Evolutionary conservation across 2,888 invertebrate genomes (phyloP).

Genomic region (Hyposoter dolosus): DNA sequence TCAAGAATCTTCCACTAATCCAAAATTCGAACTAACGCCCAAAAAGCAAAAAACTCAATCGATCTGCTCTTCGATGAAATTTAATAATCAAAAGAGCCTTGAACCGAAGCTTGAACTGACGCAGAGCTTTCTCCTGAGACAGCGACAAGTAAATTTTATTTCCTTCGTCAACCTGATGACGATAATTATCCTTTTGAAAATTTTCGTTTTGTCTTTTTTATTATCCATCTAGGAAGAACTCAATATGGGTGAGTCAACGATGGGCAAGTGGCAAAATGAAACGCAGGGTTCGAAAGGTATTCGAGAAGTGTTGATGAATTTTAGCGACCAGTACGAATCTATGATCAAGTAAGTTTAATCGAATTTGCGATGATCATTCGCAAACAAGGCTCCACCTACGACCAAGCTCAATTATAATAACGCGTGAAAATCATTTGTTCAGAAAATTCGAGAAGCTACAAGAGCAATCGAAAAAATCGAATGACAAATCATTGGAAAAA

Average conservation of each 20-base stretch:
- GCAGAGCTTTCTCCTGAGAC: slow-evolving; percentile 63
- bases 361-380: not conserved
- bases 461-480: slow-evolving; percentile 73
- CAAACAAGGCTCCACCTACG: too few relatives aligned
- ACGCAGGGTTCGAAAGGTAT: slow-evolving; percentile 72
- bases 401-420: not conserved
- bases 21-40: slow-evolving; percentile 30
- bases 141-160: slow-evolving; percentile 64
- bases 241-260: slow-evolving; percentile 32
- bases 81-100: slow-evolving; percentile 52
- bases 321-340: slow-evolving; percentile 79
- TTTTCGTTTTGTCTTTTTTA: not conserved
- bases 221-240: slow-evolving; percentile 49
- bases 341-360: slow-evolving; percentile 74
- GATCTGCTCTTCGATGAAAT: slow-evolving; percentile 55
- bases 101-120: slow-evolving; percentile 56
- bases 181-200: not conserved
- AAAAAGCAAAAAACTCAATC: slow-evolving; percentile 52
- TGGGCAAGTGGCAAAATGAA: slow-evolving; percentile 41
- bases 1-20: slow-evolving; percentile 26
- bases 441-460: slow-evolving; percentile 80
- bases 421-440: not conserved
- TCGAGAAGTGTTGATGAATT: slow-evolving; percentile 75
- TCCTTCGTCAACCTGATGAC: not conserved
- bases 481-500: slow-evolving; percentile 73